Conservation (phyloP, 2,113 vertebrate genomes). For the Microcebus lehilahytsara region DNA sequence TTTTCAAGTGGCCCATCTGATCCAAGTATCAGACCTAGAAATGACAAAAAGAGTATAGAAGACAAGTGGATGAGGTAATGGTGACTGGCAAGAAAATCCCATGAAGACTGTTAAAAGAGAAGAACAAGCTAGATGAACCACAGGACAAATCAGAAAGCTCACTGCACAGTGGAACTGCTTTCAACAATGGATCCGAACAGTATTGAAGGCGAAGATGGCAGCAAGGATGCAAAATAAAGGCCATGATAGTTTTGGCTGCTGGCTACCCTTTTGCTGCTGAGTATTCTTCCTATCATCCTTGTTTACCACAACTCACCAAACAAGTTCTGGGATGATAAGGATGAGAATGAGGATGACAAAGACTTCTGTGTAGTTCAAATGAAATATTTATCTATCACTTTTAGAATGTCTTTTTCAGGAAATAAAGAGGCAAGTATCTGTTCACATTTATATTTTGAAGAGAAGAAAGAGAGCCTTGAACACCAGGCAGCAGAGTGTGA, state of each 20-base stretch:
- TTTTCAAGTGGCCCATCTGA: neutral
- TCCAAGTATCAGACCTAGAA: slow-evolving; percentile 31
- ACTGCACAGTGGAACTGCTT: neutral
- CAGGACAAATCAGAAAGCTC: slow-evolving; percentile 19
- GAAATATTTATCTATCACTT: neutral
- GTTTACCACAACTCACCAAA: neutral
- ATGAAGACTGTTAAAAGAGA: slow-evolving; percentile 3
- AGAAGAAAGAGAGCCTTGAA: slow-evolving; percentile 41
- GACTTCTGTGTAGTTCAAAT: neutral
- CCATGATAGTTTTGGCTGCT: neutral
- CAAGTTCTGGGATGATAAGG: slow-evolving; percentile 2
- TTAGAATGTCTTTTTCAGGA: neutral
- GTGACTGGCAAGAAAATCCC: slow-evolving; percentile 17
- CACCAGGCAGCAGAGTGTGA: neutral
- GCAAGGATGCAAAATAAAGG: neutral
- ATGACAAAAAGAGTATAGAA: slow-evolving; percentile 14
- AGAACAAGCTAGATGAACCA: neutral
- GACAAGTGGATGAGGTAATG: neutral
- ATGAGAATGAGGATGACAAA: neutral
- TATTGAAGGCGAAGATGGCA: neutral
- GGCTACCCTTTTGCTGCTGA: neutral
- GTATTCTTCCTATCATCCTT: neutral
- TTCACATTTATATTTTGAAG: slow-evolving; percentile 42
- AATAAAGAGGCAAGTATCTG: slow-evolving; percentile 17
- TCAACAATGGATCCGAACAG: neutral